These are phyloP conservation scores for Lophotriccus pileatus DNA, from an alignment of 2,797 vertebrate species.

Conservation along the genomic window DNA sequence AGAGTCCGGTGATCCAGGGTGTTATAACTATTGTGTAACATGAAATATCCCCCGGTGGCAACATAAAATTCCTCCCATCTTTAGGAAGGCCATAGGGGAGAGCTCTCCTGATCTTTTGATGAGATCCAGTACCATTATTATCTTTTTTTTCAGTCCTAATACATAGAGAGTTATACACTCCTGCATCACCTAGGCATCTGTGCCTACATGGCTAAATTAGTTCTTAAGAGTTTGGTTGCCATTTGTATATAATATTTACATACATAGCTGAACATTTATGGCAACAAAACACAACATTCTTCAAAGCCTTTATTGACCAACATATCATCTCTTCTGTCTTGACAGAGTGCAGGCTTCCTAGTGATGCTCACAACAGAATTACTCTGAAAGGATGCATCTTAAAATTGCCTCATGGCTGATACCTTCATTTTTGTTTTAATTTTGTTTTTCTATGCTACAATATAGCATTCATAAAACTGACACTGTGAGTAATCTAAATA, in stretches of 20 bases:
- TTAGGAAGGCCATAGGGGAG: conserved; percentile 17
- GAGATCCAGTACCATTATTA: not conserved
- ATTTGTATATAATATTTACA: not conserved
- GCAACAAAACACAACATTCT: not conserved
- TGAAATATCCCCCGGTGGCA: not conserved
- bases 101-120: not conserved
- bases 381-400: not conserved
- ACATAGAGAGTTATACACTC: not conserved
- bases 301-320: not conserved
- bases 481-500: not conserved
- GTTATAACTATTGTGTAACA: not conserved
- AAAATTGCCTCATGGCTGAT: not conserved
- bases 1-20: conserved; percentile 33
- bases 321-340: not conserved
- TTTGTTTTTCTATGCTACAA: not conserved
- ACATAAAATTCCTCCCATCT: conserved; percentile 18
- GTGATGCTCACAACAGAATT: not conserved
- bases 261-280: not conserved
- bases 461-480: not conserved
- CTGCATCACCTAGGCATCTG: not conserved
- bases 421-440: not conserved
- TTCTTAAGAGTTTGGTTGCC: not conserved
- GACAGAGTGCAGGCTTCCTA: not conserved
- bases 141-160: not conserved
- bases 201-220: not conserved